Evolutionary conservation across 1,140 invertebrate genomes (phyloP).

Genomic region (Cydia splendana): DNA sequence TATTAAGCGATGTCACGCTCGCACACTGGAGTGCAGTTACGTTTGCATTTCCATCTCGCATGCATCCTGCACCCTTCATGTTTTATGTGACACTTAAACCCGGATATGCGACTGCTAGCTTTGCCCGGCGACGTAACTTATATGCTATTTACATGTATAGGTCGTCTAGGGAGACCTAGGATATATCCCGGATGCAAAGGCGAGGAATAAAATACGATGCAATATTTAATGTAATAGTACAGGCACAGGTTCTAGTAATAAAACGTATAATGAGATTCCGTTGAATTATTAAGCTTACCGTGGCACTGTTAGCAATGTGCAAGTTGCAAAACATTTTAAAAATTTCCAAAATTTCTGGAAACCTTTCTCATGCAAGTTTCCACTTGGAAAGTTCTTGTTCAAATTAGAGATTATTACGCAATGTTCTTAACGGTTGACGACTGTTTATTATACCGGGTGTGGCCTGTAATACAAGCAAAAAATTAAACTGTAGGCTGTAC

Average conservation of each 20-base stretch:
- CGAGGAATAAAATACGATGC: background rate
- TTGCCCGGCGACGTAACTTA: background rate
- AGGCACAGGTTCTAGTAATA: background rate
- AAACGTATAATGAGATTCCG: background rate
- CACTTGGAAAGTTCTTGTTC: too few relatives aligned
- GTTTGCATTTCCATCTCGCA: background rate
- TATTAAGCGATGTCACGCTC: too few relatives aligned
- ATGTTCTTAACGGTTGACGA: too few relatives aligned
- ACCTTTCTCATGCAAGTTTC: too few relatives aligned
- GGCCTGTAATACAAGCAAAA: too few relatives aligned
- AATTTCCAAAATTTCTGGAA: too few relatives aligned
- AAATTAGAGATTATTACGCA: too few relatives aligned
- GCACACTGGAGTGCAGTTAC: too few relatives aligned
- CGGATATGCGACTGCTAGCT: background rate
- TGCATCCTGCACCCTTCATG: background rate
- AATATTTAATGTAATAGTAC: background rate
- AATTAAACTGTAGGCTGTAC: too few relatives aligned
- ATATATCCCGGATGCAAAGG: background rate
- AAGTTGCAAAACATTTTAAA: too few relatives aligned
- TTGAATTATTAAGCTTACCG: background rate
- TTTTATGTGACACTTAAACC: background rate
- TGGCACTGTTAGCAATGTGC: too few relatives aligned
- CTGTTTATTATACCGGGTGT: too few relatives aligned
- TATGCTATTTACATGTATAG: background rate
- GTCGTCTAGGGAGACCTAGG: background rate